phyloP scores from a whole-genome alignment of 2,113 vertebrate genomes.

The Falcunculus frontatus region DNA sequence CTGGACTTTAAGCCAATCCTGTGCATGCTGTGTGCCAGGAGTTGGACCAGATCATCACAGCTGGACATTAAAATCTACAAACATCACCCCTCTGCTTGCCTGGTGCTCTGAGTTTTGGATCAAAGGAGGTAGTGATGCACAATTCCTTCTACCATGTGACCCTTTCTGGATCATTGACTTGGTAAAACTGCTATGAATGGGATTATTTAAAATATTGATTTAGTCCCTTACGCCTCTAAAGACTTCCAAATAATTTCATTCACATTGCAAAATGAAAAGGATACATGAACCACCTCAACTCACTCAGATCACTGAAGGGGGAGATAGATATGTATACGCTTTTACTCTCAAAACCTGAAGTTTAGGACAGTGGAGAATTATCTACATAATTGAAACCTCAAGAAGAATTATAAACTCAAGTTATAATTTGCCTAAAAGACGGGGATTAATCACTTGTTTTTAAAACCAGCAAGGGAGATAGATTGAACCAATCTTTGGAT shows the following conservation, averaged over 20 bases:
- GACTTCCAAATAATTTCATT: background rate
- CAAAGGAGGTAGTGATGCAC: background rate
- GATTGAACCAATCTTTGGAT: background rate
- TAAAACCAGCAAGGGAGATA: background rate
- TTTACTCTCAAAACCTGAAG: background rate
- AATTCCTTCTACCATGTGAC: background rate
- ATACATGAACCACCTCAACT: background rate
- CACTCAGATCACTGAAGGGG: background rate
- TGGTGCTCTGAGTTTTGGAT: background rate
- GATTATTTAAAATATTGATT: background rate
- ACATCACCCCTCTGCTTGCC: background rate
- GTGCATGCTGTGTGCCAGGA: background rate
- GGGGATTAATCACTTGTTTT: background rate
- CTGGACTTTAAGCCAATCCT: background rate
- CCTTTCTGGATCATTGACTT: background rate
- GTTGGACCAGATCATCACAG: background rate
- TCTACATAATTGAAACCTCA: background rate
- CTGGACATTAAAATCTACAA: background rate
- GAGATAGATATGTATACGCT: accelerated
- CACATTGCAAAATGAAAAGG: background rate
- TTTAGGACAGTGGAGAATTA: background rate
- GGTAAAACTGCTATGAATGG: background rate
- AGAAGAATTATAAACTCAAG: background rate
- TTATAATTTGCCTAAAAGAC: background rate
- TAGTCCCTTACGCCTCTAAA: background rate